phyloP scores from a whole-genome alignment of 2,888 invertebrate species.

The Polydrusus pterygomalis region DNA sequence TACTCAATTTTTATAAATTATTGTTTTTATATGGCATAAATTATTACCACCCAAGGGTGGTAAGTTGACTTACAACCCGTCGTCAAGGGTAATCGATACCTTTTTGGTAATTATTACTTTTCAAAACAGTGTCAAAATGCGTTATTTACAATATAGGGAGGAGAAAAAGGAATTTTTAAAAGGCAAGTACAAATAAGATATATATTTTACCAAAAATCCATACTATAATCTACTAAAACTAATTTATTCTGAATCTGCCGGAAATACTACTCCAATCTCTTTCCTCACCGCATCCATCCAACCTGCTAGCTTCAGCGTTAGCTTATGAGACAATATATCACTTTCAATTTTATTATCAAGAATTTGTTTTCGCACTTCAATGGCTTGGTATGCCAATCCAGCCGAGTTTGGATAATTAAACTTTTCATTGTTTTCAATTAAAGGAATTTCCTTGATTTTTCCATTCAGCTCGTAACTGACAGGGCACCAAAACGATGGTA shows the following conservation, averaged over 20 bases:
- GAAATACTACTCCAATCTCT: conserved; percentile 54
- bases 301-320: conserved; percentile 53
- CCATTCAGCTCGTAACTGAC: conserved; percentile 79
- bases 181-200: neutral
- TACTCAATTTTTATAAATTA: no score
- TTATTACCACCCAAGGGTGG: no score
- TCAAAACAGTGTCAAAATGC: no score
- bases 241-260: conserved; percentile 37
- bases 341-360: conserved; percentile 73
- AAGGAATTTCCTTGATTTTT: conserved; percentile 77
- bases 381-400: conserved; percentile 85
- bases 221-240: neutral
- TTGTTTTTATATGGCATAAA: no score
- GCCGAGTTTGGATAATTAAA: conserved; percentile 78
- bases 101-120: no score
- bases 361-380: conserved; percentile 84
- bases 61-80: no score
- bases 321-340: conserved; percentile 46
- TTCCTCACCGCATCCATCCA: conserved; percentile 55
- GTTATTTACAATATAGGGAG: no score
- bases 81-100: no score
- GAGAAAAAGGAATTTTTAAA: neutral
- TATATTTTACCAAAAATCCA: neutral
- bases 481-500: conserved; percentile 85
- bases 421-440: conserved; percentile 78